A percentile compares a stretch with the other conserved stretches of the same genome.
Conservation (phyloP, 2,888 invertebrate species). For the Dryadula phaetusa region DNA sequence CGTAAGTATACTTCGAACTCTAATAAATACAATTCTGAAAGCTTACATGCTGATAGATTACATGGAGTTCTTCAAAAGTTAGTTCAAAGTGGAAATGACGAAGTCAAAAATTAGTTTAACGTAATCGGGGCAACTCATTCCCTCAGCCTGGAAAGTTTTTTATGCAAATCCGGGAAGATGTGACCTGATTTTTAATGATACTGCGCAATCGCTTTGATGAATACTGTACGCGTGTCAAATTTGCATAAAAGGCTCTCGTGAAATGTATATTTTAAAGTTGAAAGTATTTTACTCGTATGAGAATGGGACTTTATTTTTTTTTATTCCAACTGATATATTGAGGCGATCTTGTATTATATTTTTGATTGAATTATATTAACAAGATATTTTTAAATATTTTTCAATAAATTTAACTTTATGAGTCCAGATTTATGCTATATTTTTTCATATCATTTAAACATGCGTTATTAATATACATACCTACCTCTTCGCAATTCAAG, state of each 20-base stretch:
- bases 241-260: conserved; percentile 40
- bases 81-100: conserved; percentile 25
- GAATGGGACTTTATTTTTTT: conserved; percentile 4
- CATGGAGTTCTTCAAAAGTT: not conserved
- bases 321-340: conserved; percentile 9
- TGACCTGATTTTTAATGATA: conserved; percentile 79
- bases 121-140: conserved; percentile 57
- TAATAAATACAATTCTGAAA: not conserved
- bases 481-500: no score
- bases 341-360: conserved; percentile 1
- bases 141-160: conserved; percentile 68
- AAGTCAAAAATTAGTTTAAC: conserved; percentile 69
- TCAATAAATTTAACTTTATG: not conserved
- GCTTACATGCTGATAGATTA: not conserved
- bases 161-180: conserved; percentile 80
- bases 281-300: conserved; percentile 30
- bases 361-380: not conserved
- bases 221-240: conserved; percentile 51
- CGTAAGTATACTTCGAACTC: not conserved
- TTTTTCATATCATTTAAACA: not conserved
- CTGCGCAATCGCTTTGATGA: conserved; percentile 77
- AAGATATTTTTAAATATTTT: not conserved
- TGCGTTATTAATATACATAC: no score
- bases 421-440: not conserved
- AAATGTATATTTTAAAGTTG: conserved; percentile 39